Conservation (phyloP, 2,113 vertebrate species). For the Callopanchax toddi region DNA sequence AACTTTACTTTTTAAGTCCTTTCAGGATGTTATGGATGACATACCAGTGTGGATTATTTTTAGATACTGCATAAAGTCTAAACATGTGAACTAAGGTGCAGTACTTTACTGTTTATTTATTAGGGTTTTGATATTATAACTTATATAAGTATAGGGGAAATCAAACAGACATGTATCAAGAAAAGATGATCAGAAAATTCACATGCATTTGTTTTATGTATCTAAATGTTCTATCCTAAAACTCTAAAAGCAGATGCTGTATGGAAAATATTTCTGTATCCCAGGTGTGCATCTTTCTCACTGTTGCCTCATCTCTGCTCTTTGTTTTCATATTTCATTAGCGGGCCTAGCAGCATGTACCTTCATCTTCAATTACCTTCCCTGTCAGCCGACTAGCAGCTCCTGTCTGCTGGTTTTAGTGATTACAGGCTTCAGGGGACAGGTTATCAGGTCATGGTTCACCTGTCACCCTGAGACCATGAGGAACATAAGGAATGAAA, state of each 20-base stretch:
- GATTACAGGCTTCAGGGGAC: constrained; percentile 72
- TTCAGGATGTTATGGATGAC: no score
- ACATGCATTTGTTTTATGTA: no score
- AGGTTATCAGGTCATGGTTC: constrained; percentile 74
- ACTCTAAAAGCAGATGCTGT: not conserved
- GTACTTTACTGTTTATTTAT: no score
- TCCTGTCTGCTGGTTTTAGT: constrained; percentile 68
- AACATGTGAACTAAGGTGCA: no score
- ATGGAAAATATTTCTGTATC: not conserved
- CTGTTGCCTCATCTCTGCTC: constrained; percentile 26
- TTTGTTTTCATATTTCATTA: constrained; percentile 73
- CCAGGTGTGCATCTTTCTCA: constrained; percentile 3
- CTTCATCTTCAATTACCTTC: constrained; percentile 69
- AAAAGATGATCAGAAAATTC: no score
- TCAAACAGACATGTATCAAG: no score
- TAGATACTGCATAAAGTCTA: no score
- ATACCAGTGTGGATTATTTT: no score
- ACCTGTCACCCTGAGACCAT: constrained; percentile 55
- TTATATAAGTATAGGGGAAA: no score
- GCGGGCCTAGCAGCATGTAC: constrained; percentile 44
- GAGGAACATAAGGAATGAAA: constrained; percentile 41
- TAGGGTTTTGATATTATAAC: no score
- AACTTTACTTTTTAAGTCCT: no score
- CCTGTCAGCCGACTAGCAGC: constrained; percentile 50
- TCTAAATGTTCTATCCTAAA: no score